Conservation (phyloP, 1,140 invertebrate genomes). For the Zophobas morio region DNA sequence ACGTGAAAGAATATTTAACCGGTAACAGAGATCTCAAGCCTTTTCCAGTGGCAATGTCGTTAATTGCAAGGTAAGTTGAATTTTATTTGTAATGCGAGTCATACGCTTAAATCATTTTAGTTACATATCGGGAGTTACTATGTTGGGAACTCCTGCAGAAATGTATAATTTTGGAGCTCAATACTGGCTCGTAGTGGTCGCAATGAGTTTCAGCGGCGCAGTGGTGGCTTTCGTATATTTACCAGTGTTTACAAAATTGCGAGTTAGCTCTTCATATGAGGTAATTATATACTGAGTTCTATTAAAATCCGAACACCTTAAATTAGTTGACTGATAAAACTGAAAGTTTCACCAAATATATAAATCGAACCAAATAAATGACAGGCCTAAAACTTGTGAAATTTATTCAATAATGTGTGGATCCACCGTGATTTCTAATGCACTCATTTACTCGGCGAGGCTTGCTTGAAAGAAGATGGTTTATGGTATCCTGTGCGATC, state of each 20-base stretch:
- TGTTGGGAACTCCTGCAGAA: conserved; percentile 90
- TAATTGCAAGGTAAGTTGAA: conserved; percentile 80
- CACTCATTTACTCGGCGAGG: no score
- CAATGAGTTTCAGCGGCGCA: conserved; percentile 77
- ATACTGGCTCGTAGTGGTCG: conserved; percentile 83
- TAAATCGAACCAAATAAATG: no score
- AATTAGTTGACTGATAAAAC: no score
- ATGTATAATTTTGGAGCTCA: conserved; percentile 89
- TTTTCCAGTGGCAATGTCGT: conserved; percentile 86
- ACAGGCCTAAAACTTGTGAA: no score
- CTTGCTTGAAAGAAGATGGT: no score
- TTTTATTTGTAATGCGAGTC: conserved; percentile 12
- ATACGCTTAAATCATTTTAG: conserved; percentile 65
- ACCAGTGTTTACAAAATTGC: conserved; percentile 85
- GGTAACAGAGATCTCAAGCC: conserved; percentile 80
- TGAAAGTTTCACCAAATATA: no score
- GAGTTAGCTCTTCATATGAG: conserved; percentile 88
- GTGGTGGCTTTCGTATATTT: conserved; percentile 82
- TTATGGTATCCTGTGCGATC: no score
- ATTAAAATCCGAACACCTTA: no score
- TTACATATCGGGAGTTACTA: conserved; percentile 91
- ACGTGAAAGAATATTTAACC: conserved; percentile 80
- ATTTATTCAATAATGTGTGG: no score
- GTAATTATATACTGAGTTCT: conserved; percentile 67
- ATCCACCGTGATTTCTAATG: no score